phyloP scores from a whole-genome alignment of 2,797 vertebrate genomes.

The Somateria mollissima region DNA sequence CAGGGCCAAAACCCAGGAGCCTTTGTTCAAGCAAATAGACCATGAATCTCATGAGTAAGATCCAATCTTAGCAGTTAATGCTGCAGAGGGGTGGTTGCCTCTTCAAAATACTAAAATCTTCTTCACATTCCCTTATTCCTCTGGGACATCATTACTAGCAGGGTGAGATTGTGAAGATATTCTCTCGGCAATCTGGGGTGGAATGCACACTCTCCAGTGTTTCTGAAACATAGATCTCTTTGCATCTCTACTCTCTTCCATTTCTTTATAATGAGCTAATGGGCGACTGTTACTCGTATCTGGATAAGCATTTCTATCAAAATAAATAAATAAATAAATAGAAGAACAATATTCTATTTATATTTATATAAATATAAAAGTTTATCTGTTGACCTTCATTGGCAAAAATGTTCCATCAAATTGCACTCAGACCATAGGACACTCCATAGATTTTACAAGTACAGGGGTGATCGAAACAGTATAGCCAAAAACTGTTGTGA shows the following conservation, averaged over 20 bases:
- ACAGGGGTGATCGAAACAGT: conserved; percentile 1
- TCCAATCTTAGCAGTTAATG: background rate
- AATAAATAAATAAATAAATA: conserved; percentile 8
- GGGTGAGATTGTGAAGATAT: conserved; percentile 61
- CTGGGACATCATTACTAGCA: conserved; percentile 33
- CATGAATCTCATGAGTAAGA: conserved; percentile 37
- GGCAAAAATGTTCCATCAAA: background rate
- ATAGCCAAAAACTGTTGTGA: background rate
- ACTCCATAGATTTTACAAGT: conserved; percentile 29
- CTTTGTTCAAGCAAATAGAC: conserved; percentile 22
- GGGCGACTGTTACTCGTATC: conserved; percentile 36
- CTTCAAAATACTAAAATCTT: conserved; percentile 46
- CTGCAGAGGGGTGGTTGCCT: conserved; percentile 20
- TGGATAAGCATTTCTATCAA: conserved; percentile 48
- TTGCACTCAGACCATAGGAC: background rate
- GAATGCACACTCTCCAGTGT: conserved; percentile 32
- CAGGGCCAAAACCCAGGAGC: conserved; percentile 7
- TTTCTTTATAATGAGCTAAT: conserved; percentile 46
- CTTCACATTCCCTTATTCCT: conserved; percentile 23
- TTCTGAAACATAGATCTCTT: conserved; percentile 63
- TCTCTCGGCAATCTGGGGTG: conserved; percentile 42
- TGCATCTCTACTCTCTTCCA: background rate
- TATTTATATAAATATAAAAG: background rate
- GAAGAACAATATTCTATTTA: background rate
- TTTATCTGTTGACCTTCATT: conserved; percentile 5